Evolutionary conservation across 2,113 vertebrate genomes (phyloP), one percentile per base, ranked within the genome.

Genomic region (Cichladusa arquata): DNA sequence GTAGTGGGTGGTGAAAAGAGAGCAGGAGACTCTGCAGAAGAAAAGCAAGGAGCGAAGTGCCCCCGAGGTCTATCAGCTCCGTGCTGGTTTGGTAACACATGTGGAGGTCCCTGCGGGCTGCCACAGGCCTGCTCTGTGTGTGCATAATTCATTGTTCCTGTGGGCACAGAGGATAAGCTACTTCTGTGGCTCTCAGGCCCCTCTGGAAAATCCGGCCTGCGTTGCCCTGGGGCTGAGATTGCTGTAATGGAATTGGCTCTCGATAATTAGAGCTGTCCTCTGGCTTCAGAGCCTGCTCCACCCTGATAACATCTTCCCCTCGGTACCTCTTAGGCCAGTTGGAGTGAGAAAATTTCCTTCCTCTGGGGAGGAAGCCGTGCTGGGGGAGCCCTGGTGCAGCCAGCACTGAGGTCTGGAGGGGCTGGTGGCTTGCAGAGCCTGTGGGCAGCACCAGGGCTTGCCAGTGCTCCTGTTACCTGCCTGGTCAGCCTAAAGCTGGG

Each of bases 391-490:
- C 34, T 3, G 0, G 45, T 61, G 33, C 69, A n/a, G 2, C 60
- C 24, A 19, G 33, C 81, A 7, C n/a, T 2, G 62, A 33, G 45
- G 29, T 11, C 0, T 5, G 16, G 62, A 73, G 70, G 22, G 34
- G 22, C 38, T 2, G 66, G 38, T 3, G 38, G 25, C 66, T 34
- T 12, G 36, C 66, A 28, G 42, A 44, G 31, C 36, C 61, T 1
- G 24, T 5, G 81, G 40, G 65, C 66, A 66, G 34, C 3, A 2
- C 1, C 3, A 24, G 25, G 51, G 47, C 19, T 20, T 1, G 42
- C 11, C 62, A 25, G 5, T 0, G 28, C 42, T 19, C 25, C 51
- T 0, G 0, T 47, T 14, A 4, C 0, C 23, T 14, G 8, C 25
- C 76, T 12, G 2, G 0, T 12, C 84, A 25, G 44, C 31, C 3